Percentiles rank a stretch among this genome's conserved stretches.
These are phyloP conservation scores for Lepidocyrtinus sp. DNA, from an alignment of 2,888 invertebrate genomes.

Conservation along the genomic window DNA sequence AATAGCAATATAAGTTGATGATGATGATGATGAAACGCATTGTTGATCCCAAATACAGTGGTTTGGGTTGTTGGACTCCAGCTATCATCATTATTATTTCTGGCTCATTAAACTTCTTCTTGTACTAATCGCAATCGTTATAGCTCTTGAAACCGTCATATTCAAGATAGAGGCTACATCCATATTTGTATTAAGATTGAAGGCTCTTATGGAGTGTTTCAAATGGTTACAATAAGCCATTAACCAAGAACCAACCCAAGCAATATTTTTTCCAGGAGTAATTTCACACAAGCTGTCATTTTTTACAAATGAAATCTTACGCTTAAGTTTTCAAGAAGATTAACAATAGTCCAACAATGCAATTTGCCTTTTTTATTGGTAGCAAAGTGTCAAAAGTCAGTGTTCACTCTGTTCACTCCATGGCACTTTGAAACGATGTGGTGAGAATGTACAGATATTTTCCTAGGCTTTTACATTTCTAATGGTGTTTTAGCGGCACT, in stretches of 20 bases:
- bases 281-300: not conserved
- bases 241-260: too few species aligned
- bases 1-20: slow-evolving; percentile 13
- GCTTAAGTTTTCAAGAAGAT: not conserved
- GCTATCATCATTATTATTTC: slow-evolving; percentile 51
- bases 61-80: slow-evolving; percentile 34
- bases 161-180: not conserved
- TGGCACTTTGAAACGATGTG: too few species aligned
- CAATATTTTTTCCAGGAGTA: not conserved
- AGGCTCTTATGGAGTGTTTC: too few species aligned
- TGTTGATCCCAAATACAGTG: slow-evolving; percentile 23
- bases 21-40: slow-evolving; percentile 22
- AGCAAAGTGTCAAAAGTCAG: slow-evolving; percentile 7
- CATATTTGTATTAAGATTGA: too few species aligned
- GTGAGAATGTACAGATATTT: not conserved
- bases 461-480: not conserved
- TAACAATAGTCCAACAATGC: not conserved
- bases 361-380: not conserved
- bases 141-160: not conserved
- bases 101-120: slow-evolving; percentile 54
- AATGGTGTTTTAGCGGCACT: not conserved
- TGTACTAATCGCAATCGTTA: slow-evolving; percentile 41
- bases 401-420: too few species aligned
- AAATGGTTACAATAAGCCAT: too few species aligned
- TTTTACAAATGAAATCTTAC: not conserved